Evolutionary conservation across 2,888 invertebrate species (phyloP).

Genomic region (Cotesia congregata): DNA sequence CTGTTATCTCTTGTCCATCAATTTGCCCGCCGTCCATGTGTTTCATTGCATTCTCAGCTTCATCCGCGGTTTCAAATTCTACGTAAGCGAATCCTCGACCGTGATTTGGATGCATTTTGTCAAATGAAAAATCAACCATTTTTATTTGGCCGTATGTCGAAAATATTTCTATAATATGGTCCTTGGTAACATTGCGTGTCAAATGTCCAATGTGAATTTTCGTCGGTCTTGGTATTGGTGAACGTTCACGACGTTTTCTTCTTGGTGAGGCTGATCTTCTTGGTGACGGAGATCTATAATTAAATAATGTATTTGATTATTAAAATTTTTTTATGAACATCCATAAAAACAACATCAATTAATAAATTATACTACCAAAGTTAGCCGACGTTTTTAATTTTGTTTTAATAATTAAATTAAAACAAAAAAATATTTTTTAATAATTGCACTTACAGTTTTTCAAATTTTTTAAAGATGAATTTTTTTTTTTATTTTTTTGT

Average conservation of each 20-base stretch:
- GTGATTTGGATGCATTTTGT: conserved; percentile 88
- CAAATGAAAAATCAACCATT: conserved; percentile 89
- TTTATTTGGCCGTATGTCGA: conserved; percentile 90
- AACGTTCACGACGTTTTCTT: conserved; percentile 82
- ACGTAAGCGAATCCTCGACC: conserved; percentile 96
- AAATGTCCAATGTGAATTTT: conserved; percentile 95
- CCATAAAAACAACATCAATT: not conserved
- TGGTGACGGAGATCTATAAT: conserved; percentile 75
- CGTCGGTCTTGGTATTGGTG: conserved; percentile 91
- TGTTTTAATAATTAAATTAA: too few species aligned
- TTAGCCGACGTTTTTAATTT: too few species aligned
- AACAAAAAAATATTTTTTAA: too few species aligned
- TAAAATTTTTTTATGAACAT: too few species aligned
- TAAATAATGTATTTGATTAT: not conserved
- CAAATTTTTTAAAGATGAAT: too few species aligned
- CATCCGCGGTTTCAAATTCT: conserved; percentile 93
- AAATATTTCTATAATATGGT: conserved; percentile 92
- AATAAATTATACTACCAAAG: too few species aligned
- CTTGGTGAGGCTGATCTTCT: conserved; percentile 75
- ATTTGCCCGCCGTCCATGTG: conserved; percentile 99
- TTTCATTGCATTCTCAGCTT: conserved; percentile 98
- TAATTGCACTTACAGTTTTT: too few species aligned
- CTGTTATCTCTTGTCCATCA: conserved; percentile 95
- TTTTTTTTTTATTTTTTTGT: too few species aligned
- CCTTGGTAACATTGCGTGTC: conserved; percentile 92